Base-by-base conservation (phyloP, 2,888 invertebrate species). In the Epinotia brunnichana region DNA sequence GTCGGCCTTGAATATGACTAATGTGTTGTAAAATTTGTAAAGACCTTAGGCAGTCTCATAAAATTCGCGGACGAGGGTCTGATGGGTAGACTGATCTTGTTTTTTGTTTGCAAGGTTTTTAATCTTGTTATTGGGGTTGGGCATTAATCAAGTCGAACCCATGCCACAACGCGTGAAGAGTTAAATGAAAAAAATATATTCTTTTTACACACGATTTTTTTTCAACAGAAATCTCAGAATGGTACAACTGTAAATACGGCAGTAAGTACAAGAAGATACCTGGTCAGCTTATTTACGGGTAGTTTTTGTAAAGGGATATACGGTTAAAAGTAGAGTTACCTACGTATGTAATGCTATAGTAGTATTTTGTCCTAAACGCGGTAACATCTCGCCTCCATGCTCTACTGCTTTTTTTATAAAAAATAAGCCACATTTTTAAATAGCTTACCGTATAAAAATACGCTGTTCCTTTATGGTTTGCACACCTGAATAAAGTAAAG, bases 211-310 rank as follows among this genome's bases (percentile, higher is more conserved):
- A 21, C 21, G 15, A 17, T 24, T 56, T 68, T 70, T 72, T 71
- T 68, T 53, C 59, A 63, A 73, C 73, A 73, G 73, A 73, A 59
- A 63, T 62, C 63, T 19, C 51, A 69, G 29, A 73, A 73, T 51
- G 73, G 73, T 69, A 73, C 68, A 57, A 48, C 68, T 69, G 73
- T 73, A 29, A 73, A 63, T 56, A 73, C 66, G 24, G 56, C 54
- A 66, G 66, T 66, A 66, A 66, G 66, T 64, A 35, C 35, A 35
- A 7, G 35, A 7, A 35, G 35, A 35, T 35, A 73, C 44, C 44
- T 51, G 62, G n/a, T 73, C 57, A 53, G 41, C 41, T 62, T 62
- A 48, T 59, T 73, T 62, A n/a, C 7, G n/a, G 13, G n/a, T 63
- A 41, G 44, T 63, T 70, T 44, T 53, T 54, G 35, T 71, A 44